Evolutionary conservation across 2,113 vertebrate species (phyloP), one percentile per base, ranked within the genome.

Genomic region (Aptenodytes forsteri): DNA sequence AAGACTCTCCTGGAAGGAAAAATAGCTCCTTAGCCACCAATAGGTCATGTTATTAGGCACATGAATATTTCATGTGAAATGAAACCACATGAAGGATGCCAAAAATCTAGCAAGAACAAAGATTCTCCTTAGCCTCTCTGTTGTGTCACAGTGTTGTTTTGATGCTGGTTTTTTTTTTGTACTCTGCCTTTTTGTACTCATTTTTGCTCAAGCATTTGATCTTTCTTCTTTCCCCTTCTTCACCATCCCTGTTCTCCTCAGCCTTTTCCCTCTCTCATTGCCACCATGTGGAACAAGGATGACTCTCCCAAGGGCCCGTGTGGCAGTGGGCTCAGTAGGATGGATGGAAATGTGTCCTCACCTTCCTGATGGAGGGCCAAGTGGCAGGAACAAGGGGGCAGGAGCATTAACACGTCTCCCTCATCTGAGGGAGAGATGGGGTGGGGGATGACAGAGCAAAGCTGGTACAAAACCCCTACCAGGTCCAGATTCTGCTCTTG

Each of bases 141-240:
- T 38, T 59, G 42, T 27, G 38, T 76, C 36, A 78, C 19, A 67
- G 27, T 13, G 36, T 32, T 20, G n/a, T 66, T 90, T 49, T 59
- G 27, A 47, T 42, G 9, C 17, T 1, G 1, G 0, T 3, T 1
- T 5, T 7, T 66, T 66, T 8, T 10, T 66, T n/a, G 8, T 25
- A 36, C 10, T 59, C 36, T 85, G 26, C 10, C n/a, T 13, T 50
- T 65, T 75, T 71, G 42, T 52, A 52, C 3, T 50, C 2, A 47
- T 61, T 82, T 96, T 85, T 78, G 8, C 11, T 67, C 11, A 62
- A 21, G 7, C 30, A 12, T 36, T 73, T 62, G 17, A 27, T 44
- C 9, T 78, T 87, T 61, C 38, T 66, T 25, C 27, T 66, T 77
- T 64, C 27, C 11, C 4, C 5, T 69, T 19, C 59, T 84, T 66